These are phyloP conservation scores for Cepaea nemoralis DNA, from an alignment of 1,140 invertebrate genomes.

Conservation along the genomic window DNA sequence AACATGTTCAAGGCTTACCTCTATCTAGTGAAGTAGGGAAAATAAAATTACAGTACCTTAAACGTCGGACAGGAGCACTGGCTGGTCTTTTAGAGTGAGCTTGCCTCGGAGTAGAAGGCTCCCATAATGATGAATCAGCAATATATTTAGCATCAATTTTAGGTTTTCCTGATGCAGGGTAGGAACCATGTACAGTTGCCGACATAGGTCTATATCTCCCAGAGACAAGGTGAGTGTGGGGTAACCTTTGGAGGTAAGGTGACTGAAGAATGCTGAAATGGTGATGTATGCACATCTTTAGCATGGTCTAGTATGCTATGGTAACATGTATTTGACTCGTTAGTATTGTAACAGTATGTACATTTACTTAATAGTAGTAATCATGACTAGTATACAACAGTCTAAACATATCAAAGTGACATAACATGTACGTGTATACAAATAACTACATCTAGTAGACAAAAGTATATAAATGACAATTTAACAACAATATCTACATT, in stretches of 20 bases:
- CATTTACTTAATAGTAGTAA: no score
- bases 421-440: no score
- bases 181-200: slow-evolving; percentile 39
- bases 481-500: no score
- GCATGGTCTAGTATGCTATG: no score
- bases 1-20: no score
- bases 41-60: slow-evolving; percentile 45
- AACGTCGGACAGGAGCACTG: slow-evolving; percentile 59
- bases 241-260: slow-evolving; percentile 66
- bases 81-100: slow-evolving; percentile 45
- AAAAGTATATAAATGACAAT: no score
- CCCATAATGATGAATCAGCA: slow-evolving; percentile 65
- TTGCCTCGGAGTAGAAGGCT: slow-evolving; percentile 65
- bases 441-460: no score
- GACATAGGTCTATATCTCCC: slow-evolving; percentile 55
- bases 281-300: neutral
- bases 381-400: no score
- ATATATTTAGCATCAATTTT: slow-evolving; percentile 71
- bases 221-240: slow-evolving; percentile 50
- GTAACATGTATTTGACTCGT: no score
- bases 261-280: slow-evolving; percentile 53
- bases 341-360: no score
- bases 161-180: slow-evolving; percentile 55
- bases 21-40: no score
- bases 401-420: no score